Conservation (phyloP, 2,888 invertebrate species). For the Pediacus dermestoides region DNA sequence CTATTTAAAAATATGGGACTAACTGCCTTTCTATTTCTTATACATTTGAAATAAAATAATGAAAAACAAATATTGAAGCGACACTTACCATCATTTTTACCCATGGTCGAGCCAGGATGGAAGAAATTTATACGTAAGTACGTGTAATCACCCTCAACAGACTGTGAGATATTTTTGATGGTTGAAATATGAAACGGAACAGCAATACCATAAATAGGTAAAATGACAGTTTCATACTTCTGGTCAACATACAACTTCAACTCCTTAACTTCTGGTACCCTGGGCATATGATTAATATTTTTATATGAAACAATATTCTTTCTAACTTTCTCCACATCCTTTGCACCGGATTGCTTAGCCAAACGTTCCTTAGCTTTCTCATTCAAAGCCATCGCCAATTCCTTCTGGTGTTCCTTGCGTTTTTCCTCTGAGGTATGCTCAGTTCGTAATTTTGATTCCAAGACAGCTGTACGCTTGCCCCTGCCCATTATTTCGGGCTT, state of each 20-base stretch:
- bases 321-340: conserved; percentile 82
- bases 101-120: conserved; percentile 96
- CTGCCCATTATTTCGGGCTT: conserved; percentile 66
- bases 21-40: too few relatives aligned
- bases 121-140: conserved; percentile 98
- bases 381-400: conserved; percentile 85
- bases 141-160: conserved; percentile 98
- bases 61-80: neutral
- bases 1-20: neutral
- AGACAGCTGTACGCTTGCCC: conserved; percentile 84
- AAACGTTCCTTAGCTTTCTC: conserved; percentile 89
- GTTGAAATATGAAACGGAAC: conserved; percentile 99
- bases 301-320: conserved; percentile 97
- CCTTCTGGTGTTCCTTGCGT: conserved; percentile 93
- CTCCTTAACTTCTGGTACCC: conserved; percentile 88
- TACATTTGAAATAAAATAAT: conserved; percentile 3
- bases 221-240: conserved; percentile 96
- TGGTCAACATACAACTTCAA: conserved; percentile 94
- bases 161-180: conserved; percentile 97
- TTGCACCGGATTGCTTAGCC: conserved; percentile 80
- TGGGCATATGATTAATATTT: conserved; percentile 85
- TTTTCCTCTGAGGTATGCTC: conserved; percentile 97
- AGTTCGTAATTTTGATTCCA: conserved; percentile 88
- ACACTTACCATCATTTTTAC: conserved; percentile 72
- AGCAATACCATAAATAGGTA: conserved; percentile 93